Percentiles rank a stretch among this genome's conserved stretches.
phyloP scores from a whole-genome alignment of 1,140 invertebrate genomes.

The Coenobita brevimanus region DNA sequence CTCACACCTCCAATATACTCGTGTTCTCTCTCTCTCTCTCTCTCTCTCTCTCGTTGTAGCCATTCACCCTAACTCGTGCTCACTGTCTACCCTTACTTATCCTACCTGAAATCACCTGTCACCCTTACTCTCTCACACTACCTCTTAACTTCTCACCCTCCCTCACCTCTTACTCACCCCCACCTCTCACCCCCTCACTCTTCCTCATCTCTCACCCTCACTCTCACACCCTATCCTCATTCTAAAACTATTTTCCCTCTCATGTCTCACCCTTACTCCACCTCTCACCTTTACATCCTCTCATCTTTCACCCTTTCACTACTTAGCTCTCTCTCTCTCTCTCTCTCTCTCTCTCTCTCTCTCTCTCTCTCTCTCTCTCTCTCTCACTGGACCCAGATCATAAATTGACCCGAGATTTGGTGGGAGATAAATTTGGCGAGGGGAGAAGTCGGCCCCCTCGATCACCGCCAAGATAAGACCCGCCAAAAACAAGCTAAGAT shows the following conservation, averaged over 20 bases:
- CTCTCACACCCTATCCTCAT: not conserved
- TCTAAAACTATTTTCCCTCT: not conserved
- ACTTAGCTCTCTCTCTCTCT: no score
- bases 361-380: constrained; percentile 7
- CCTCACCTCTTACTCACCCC: not conserved
- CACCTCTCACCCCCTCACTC: not conserved
- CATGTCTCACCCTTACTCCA: not conserved
- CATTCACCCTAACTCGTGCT: no score
- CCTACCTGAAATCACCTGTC: not conserved
- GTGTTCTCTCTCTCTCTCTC: no score
- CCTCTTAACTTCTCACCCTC: not conserved
- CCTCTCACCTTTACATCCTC: not conserved
- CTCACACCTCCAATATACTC: no score
- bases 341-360: constrained; percentile 5
- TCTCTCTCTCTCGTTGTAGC: no score
- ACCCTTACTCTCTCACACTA: not conserved
- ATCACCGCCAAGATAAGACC: no score
- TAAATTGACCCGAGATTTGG: no score
- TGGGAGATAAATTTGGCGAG: no score
- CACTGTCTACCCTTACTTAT: not conserved
- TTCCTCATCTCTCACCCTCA: not conserved
- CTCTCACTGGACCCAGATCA: not conserved
- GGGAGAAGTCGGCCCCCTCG: no score
- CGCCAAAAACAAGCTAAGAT: no score
- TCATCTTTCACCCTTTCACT: not conserved